Conservation (phyloP, 1,140 invertebrate species). For the Lutraria rhynchaena region DNA sequence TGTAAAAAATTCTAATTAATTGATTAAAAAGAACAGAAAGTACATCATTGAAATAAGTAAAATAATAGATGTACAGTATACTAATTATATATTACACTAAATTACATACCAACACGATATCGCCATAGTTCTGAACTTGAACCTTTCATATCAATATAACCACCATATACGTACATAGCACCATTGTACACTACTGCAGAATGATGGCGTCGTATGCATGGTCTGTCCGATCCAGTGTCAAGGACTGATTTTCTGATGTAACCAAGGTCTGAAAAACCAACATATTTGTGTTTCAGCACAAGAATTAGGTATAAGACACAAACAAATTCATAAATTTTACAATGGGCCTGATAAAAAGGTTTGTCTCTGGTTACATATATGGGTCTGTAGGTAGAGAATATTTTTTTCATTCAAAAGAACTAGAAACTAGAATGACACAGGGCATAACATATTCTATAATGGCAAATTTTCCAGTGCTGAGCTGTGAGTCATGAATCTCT, state of each 20-base stretch:
- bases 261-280: slow-evolving; percentile 65
- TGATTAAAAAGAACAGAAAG: too few relatives aligned
- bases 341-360: background rate
- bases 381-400: background rate
- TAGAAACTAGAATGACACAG: too few relatives aligned
- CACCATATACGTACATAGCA: slow-evolving; percentile 93
- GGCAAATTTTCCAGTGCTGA: too few relatives aligned
- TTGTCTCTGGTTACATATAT: background rate
- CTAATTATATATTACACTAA: too few relatives aligned
- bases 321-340: background rate
- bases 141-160: slow-evolving; percentile 93
- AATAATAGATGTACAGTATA: too few relatives aligned
- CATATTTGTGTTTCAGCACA: too few relatives aligned
- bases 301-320: background rate
- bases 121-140: slow-evolving; percentile 94
- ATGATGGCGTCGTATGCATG: slow-evolving; percentile 91
- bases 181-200: slow-evolving; percentile 90
- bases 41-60: too few relatives aligned
- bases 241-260: slow-evolving; percentile 62
- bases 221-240: slow-evolving; percentile 81
- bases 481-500: too few relatives aligned
- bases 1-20: too few relatives aligned
- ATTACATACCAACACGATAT: slow-evolving; percentile 91
- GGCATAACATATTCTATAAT: too few relatives aligned
- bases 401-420: too few relatives aligned